Evolutionary conservation across 1,140 invertebrate species (phyloP).

Genomic region (Spodoptera frugiperda): DNA sequence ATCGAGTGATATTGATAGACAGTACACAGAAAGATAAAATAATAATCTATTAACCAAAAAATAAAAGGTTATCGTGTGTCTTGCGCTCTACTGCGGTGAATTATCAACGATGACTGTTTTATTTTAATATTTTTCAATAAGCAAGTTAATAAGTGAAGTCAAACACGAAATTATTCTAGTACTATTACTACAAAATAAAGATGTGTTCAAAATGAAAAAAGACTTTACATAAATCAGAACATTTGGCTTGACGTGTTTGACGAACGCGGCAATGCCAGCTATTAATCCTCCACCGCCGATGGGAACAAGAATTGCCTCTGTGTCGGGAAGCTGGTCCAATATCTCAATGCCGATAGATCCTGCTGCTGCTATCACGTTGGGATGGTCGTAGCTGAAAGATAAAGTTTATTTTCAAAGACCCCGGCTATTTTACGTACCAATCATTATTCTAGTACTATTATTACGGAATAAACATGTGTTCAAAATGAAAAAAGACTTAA

Average conservation of each 20-base stretch:
- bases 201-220: not conserved
- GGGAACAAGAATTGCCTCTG: constrained; percentile 87
- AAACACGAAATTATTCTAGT: too few species aligned
- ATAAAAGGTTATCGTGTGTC: constrained; percentile 19
- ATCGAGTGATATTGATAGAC: not conserved
- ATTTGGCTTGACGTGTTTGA: constrained; percentile 89
- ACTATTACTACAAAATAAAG: not conserved
- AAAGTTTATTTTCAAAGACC: not conserved
- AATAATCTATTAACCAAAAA: constrained; percentile 3
- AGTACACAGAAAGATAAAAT: not conserved
- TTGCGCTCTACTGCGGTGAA: not conserved
- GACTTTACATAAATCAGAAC: constrained; percentile 75
- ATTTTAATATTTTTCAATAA: not conserved
- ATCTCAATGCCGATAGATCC: constrained; percentile 92
- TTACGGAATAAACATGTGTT: too few species aligned
- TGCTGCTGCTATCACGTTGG: constrained; percentile 90
- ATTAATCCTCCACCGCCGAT: constrained; percentile 91
- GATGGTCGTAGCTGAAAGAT: constrained; percentile 88
- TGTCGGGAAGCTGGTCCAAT: constrained; percentile 87
- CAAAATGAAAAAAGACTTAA: too few species aligned
- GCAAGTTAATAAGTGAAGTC: too few species aligned
- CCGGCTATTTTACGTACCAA: too few species aligned
- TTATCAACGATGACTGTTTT: not conserved
- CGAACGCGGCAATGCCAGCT: constrained; percentile 89
- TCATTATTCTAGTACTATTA: too few species aligned